Evolutionary conservation across 2,113 vertebrate genomes (phyloP).

Genomic region (Romanogobio albipinnatus): DNA sequence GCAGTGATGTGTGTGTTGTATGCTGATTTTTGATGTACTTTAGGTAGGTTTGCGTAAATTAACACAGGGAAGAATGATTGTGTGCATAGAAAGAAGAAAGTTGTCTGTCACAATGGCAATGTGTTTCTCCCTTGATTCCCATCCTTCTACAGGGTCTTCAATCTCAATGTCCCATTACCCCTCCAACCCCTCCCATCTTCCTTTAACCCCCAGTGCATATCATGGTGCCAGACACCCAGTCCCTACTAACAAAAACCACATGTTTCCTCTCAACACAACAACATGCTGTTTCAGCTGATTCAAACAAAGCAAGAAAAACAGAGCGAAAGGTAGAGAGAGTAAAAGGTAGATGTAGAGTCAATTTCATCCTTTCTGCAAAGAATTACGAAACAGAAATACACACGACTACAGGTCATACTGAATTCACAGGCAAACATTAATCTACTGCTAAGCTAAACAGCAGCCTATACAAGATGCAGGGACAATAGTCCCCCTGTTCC

Average conservation of each 20-base stretch:
- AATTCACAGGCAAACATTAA: conserved; percentile 54
- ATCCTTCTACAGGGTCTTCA: conserved; percentile 66
- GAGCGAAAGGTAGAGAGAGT: conserved; percentile 47
- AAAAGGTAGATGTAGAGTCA: conserved; percentile 41
- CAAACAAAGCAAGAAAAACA: conserved; percentile 51
- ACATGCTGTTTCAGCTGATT: conserved; percentile 71
- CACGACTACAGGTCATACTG: conserved; percentile 19
- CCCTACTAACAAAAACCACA: conserved; percentile 80
- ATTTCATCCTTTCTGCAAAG: background rate
- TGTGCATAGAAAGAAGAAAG: background rate
- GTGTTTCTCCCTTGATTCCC: conserved; percentile 54
- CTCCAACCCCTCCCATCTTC: conserved; percentile 63
- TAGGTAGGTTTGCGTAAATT: no score
- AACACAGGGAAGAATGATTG: background rate
- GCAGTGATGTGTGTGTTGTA: background rate
- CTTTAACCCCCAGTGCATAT: conserved; percentile 70
- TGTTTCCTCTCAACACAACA: conserved; percentile 72
- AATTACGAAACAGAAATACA: conserved; percentile 11
- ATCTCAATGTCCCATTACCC: conserved; percentile 74
- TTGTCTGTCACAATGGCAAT: conserved; percentile 5
- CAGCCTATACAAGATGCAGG: conserved; percentile 70
- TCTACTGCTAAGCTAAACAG: conserved; percentile 73
- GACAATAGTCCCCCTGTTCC: conserved; percentile 79
- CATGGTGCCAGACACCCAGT: conserved; percentile 79
- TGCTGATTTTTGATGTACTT: background rate